Base-by-base conservation (phyloP, 2,797 vertebrate genomes). In the Cacajao melanocephalus region DNA sequence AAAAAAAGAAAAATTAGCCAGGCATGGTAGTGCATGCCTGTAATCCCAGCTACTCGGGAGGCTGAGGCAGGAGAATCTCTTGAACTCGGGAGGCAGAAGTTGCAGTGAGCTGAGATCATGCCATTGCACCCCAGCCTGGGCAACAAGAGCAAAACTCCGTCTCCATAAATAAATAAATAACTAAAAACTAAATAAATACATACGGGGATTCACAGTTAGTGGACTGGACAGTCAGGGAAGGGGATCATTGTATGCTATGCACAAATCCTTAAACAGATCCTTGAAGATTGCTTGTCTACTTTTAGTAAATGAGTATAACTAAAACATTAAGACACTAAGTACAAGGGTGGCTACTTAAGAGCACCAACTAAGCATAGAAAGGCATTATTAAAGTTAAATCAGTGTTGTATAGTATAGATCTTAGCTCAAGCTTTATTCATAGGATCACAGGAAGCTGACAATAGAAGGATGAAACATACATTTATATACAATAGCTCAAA, bases 221-320 rank as follows among this genome's bases (percentile, higher is more conserved):
- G 46, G 24, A 36, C 70, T n/a, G 22, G 14, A 26, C 28, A 10
- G 14, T 83, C 48, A 24, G 14, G 17, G 57, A 93, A 94, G 9
- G n/a, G 15, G 7, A 90, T 41, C n/a, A 30, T 26, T 26, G 1
- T 67, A 10, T 79, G 30, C 5, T 39, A 24, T 14, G 3, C 4
- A 64, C 2, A 72, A n/a, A 73, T 91, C 30, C 20, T 26, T 70
- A n/a, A 81, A n/a, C 30, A 80, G 8, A 64, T 30, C 48, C 50
- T 39, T 90, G 39, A 41, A 19, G 79, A 61, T n/a, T 75, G 11
- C 3, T 50, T 85, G 88, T 94, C 28, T 12, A 39, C 17, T 87
- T 94, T 81, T 87, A 87, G 39, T 86, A 96, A 86, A 83, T 70
- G 39, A 72, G 5, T 87, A 76, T 44, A 87, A 97, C 48, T 50